Base-by-base conservation (phyloP, 2,888 invertebrate species). In the Pseudococcus longispinus region DNA sequence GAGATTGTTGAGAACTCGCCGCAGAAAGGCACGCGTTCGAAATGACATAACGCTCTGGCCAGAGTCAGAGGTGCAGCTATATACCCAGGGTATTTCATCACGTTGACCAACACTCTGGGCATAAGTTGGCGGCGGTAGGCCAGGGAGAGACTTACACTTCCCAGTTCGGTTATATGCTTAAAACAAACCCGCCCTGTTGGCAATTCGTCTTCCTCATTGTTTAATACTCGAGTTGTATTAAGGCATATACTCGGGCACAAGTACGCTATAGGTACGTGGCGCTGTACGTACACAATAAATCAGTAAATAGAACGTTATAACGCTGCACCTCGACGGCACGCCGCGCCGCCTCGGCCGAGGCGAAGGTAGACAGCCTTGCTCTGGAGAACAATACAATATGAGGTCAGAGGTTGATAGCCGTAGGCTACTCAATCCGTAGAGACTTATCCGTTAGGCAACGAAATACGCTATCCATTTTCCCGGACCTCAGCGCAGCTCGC, bases 391-490 rank as follows among this genome's bases (percentile, higher is more conserved):
- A 84, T 84, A 84, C 84, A 37, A 84, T 32, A 84, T 37, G 55
- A 84, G 84, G 84, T 84, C 51, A 84, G 60, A 84, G 55, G 84
- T 55, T 55, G 84, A 55, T 55, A 84, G 84, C 84, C 55, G 84
- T 20, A 55, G 84, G 84, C 55, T 32, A 84, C 60, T 84, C 84
- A 84, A 60, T 60, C 60, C 60, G 23, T 1, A 60, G 11, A 51
- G 55, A 37, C 37, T 84, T 60, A 55, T 84, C 55, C 84, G 84
- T 55, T 55, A 84, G 84, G 51, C 84, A 37, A 84, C 32, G 18
- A 20, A 84, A 82, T 18, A 83, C 29, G 20, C 74, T 74, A 74
- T 74, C 74, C 74, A 32, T 74, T 74, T 74, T 37, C 32, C 77
- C 77, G 77, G 20, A 3, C n/a, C 37, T 20, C 77, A 20, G 11